Conservation (phyloP, 2,797 vertebrate genomes). For the Hippoglossus hippoglossus region DNA sequence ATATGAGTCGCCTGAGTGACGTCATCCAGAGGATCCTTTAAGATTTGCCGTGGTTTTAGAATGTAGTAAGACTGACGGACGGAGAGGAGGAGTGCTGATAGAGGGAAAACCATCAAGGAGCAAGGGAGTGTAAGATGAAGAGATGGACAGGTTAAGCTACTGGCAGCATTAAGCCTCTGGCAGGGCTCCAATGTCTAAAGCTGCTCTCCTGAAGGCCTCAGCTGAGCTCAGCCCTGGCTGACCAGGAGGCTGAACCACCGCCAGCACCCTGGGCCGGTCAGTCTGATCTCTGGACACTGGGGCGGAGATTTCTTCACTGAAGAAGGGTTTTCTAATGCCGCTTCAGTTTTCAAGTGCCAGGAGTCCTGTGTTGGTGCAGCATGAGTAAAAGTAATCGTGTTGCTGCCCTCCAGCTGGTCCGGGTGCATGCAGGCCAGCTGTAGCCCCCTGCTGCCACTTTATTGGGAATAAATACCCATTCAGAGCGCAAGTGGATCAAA, state of each 20-base stretch:
- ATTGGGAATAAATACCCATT: conserved; percentile 44
- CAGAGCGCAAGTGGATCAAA: conserved; percentile 35
- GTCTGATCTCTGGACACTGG: conserved; percentile 23
- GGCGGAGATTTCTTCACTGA: conserved; percentile 24
- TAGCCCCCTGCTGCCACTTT: conserved; percentile 48
- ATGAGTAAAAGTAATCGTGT: conserved; percentile 43
- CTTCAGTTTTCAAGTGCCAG: conserved; percentile 16
- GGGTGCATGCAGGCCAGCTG: conserved; percentile 54
- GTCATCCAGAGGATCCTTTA: not conserved
- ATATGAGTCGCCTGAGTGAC: not conserved
- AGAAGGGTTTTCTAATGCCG: conserved; percentile 3
- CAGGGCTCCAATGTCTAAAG: conserved; percentile 49
- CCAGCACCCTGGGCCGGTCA: conserved; percentile 33
- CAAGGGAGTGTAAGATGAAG: conserved; percentile 26
- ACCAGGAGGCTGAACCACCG: conserved; percentile 22
- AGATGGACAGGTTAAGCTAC: conserved; percentile 61
- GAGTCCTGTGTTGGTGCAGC: conserved; percentile 1
- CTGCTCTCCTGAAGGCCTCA: conserved; percentile 44
- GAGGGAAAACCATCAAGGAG: conserved; percentile 14
- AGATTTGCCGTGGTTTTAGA: no score
- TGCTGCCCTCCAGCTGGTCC: conserved; percentile 54
- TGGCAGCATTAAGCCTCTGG: conserved; percentile 64
- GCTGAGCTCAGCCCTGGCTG: conserved; percentile 12
- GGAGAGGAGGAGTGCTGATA: conserved; percentile 10
- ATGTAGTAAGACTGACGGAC: not conserved